These are phyloP conservation scores for Onychomys leucogaster DNA, from an alignment of 2,797 vertebrate genomes.

Conservation along the genomic window DNA sequence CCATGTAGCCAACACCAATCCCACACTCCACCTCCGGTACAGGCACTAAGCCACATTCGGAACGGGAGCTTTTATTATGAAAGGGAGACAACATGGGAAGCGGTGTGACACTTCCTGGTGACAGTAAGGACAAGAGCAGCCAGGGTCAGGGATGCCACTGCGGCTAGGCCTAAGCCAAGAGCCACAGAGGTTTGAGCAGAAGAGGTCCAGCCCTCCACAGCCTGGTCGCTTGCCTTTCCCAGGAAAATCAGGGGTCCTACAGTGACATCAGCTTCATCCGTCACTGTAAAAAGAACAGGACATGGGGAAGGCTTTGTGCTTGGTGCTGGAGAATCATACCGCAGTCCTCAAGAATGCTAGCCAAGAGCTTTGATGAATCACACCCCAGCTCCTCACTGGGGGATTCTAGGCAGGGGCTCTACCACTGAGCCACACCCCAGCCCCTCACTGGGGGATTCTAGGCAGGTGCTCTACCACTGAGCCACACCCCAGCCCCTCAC, in stretches of 20 bases:
- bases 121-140: slow-evolving; percentile 30
- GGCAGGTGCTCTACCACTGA: no score
- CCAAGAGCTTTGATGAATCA: neutral
- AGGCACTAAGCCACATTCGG: neutral
- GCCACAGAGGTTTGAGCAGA: neutral
- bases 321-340: neutral
- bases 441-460: no score
- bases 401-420: no score
- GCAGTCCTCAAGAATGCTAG: neutral
- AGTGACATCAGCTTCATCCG: slow-evolving; percentile 75
- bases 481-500: neutral
- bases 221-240: neutral
- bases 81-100: neutral
- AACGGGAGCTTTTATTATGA: slow-evolving; percentile 72
- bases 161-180: slow-evolving; percentile 65
- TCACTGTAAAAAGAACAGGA: slow-evolving; percentile 37
- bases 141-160: neutral
- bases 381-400: no score
- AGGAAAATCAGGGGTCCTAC: slow-evolving; percentile 79
- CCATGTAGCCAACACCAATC: rapidly evolving
- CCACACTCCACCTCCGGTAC: neutral
- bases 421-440: neutral
- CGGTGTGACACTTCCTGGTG: neutral
- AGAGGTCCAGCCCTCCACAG: neutral
- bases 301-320: neutral